A percentile compares a stretch with the other conserved stretches of the same genome.
Conservation (phyloP, 2,113 vertebrate genomes). For the Epinephelus cyanopodus region DNA sequence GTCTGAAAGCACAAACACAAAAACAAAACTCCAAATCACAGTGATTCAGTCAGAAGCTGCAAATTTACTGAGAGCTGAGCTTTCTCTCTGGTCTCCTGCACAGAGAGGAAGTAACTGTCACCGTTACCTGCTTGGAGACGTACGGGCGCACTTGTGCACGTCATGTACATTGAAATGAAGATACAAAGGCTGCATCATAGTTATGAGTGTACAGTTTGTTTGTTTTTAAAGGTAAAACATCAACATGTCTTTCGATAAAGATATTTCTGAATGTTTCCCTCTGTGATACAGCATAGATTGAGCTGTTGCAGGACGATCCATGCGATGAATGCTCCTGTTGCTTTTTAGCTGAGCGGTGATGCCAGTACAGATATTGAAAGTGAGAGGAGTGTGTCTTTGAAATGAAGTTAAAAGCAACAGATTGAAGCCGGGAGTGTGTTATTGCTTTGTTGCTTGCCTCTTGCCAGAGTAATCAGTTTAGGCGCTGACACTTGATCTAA, state of each 20-base stretch:
- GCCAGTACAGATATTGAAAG: conserved; percentile 57
- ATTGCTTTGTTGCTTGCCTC: conserved; percentile 60
- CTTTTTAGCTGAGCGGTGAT: conserved; percentile 47
- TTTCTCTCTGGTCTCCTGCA: no score
- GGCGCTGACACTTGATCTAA: conserved; percentile 64
- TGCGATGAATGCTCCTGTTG: conserved; percentile 42
- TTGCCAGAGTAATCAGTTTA: conserved; percentile 55
- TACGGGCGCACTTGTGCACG: no score
- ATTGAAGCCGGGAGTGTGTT: conserved; percentile 54
- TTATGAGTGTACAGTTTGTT: no score
- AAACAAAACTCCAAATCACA: no score
- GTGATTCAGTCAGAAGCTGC: no score
- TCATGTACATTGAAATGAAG: neutral
- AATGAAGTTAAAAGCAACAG: conserved; percentile 61
- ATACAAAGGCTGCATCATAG: neutral
- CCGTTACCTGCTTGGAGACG: no score
- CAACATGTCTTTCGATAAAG: neutral
- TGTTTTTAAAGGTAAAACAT: neutral
- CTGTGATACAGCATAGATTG: neutral
- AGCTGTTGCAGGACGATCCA: conserved; percentile 12
- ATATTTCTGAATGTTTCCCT: neutral
- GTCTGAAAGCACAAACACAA: no score
- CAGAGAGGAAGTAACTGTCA: no score
- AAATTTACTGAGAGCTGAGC: no score
- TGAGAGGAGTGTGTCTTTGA: conserved; percentile 60